These are phyloP conservation scores for Excalfactoria chinensis DNA, from an alignment of 2,113 vertebrate genomes.

Conservation along the genomic window DNA sequence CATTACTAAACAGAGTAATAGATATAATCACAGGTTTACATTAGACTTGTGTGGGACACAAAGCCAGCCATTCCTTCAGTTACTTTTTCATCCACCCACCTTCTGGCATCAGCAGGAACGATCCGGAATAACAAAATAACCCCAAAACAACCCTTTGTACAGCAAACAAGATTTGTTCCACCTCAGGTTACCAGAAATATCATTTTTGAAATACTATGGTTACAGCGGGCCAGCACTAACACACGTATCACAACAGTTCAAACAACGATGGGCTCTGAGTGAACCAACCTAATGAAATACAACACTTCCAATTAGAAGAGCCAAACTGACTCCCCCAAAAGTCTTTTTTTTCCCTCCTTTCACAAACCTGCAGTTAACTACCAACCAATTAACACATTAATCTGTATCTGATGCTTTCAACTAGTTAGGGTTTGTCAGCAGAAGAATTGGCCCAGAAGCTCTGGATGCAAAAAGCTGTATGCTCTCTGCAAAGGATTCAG, in stretches of 20 bases:
- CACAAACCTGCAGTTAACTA: not conserved
- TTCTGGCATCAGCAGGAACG: not conserved
- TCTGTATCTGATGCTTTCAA: not conserved
- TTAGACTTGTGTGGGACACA: not conserved
- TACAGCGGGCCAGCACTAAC: not conserved
- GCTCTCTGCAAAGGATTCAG: not conserved
- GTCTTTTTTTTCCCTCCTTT: no score
- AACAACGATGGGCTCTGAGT: not conserved
- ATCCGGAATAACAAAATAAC: not conserved
- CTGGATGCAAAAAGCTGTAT: not conserved
- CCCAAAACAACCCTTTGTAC: accelerated
- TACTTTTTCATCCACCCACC: not conserved
- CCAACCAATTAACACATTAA: not conserved
- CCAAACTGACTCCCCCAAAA: not conserved
- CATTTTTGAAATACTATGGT: accelerated
- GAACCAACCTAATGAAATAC: not conserved
- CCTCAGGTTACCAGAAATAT: not conserved
- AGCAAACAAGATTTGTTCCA: not conserved
- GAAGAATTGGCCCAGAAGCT: not conserved
- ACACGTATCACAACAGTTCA: not conserved
- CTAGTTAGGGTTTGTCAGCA: not conserved
- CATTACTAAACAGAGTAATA: not conserved
- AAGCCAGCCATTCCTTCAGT: not conserved
- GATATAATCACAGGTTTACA: not conserved
- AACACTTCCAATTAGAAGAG: not conserved